Evolutionary conservation across 2,888 invertebrate genomes (phyloP).

Genomic region (Calliopum simillimum): DNA sequence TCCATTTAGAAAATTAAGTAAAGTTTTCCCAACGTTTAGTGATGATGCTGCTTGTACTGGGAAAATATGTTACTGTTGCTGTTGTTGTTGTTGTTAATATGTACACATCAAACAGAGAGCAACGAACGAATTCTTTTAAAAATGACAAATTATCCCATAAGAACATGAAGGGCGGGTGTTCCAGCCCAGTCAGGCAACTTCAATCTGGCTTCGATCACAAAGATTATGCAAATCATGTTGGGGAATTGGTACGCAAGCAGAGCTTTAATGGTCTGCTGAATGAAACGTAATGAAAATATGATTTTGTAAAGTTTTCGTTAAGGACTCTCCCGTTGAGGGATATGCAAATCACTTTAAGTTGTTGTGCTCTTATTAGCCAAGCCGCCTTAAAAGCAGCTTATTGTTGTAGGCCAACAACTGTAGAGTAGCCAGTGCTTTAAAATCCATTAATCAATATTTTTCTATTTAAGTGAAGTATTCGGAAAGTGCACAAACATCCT

Average conservation of each 20-base stretch:
- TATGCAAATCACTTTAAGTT: too few species aligned
- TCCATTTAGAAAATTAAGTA: conserved; percentile 31
- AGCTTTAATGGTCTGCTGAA: conserved; percentile 6
- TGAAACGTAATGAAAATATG: background rate
- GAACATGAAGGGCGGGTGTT: background rate
- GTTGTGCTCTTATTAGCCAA: too few species aligned
- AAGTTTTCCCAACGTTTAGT: conserved; percentile 26
- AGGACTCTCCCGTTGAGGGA: too few species aligned
- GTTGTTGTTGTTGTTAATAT: background rate
- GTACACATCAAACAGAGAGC: background rate
- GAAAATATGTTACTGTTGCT: background rate
- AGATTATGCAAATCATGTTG: conserved; percentile 22
- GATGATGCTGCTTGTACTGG: background rate
- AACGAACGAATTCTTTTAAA: background rate
- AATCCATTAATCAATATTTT: too few species aligned
- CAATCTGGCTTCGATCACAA: conserved; percentile 18
- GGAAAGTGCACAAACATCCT: too few species aligned
- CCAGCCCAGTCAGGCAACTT: background rate
- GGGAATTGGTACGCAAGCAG: background rate
- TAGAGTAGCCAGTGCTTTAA: too few species aligned
- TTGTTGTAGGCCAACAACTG: too few species aligned
- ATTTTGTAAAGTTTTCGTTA: background rate
- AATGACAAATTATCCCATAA: conserved; percentile 20
- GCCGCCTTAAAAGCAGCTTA: too few species aligned
- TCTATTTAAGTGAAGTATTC: too few species aligned